phyloP scores from a whole-genome alignment of 2,888 invertebrate species.

The Drosophila peninsularis region DNA sequence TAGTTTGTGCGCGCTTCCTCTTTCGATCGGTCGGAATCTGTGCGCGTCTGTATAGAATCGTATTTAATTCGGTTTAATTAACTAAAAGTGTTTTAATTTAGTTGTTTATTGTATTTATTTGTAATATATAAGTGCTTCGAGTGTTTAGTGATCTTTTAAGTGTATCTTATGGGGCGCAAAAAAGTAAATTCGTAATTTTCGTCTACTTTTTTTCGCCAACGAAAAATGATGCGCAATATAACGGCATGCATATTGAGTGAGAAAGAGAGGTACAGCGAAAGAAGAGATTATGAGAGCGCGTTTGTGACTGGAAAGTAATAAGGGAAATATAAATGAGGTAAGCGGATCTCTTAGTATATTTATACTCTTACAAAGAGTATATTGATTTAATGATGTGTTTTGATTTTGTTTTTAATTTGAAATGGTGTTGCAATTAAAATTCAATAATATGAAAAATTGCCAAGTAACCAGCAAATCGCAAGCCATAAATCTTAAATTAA shows the following conservation, averaged over 20 bases:
- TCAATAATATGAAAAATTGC: neutral
- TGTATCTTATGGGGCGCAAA: neutral
- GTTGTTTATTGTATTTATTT: neutral
- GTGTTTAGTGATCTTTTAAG: neutral
- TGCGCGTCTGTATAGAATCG: neutral
- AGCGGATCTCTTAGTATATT: neutral
- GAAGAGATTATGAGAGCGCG: too few relatives aligned
- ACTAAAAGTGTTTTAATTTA: neutral
- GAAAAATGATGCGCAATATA: neutral
- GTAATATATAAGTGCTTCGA: neutral
- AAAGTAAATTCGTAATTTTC: neutral
- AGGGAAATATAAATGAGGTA: neutral
- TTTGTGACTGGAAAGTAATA: neutral
- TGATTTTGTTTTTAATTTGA: neutral
- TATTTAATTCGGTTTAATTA: neutral
- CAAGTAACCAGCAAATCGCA: neutral
- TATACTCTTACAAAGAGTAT: neutral
- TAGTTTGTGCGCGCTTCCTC: neutral
- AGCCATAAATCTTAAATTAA: neutral
- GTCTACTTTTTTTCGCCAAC: neutral
- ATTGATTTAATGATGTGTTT: neutral
- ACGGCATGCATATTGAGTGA: neutral
- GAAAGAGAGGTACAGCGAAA: neutral
- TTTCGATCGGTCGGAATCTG: conserved; percentile 1
- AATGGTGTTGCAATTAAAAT: neutral